Evolutionary conservation across 2,113 vertebrate genomes (phyloP).

Genomic region (Gymnobelideus leadbeateri): DNA sequence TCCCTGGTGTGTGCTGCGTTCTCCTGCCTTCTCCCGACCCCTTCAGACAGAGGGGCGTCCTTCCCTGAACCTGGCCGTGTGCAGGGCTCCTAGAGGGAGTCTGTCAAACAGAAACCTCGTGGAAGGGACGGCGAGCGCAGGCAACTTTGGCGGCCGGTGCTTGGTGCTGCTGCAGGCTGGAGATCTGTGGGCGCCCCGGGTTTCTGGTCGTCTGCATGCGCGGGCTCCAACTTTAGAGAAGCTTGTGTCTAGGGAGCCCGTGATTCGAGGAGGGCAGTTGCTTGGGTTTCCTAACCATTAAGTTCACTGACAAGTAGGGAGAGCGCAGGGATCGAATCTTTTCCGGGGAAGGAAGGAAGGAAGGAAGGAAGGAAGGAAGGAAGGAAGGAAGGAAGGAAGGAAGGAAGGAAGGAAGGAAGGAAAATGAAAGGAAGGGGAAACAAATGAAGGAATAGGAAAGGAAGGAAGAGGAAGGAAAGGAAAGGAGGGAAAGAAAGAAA

Average conservation of each 20-base stretch:
- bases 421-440: not conserved
- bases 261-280: constrained; percentile 25
- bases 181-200: constrained; percentile 38
- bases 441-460: constrained; percentile 28
- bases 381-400: not conserved
- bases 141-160: not conserved
- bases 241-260: not conserved
- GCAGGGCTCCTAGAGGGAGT: not conserved
- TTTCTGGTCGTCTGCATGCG: not conserved
- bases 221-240: constrained; percentile 52
- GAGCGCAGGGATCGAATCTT: too few species aligned
- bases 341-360: not conserved
- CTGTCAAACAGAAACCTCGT: constrained; percentile 44
- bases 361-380: not conserved
- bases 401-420: not conserved
- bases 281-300: constrained; percentile 49
- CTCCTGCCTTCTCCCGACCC: not conserved
- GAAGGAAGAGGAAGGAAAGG: not conserved
- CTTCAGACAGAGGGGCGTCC: too few species aligned
- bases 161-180: constrained; percentile 36
- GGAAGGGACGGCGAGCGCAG: accelerated
- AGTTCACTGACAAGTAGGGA: constrained; percentile 13
- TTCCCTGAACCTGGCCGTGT: not conserved
- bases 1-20: not conserved
- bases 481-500: constrained; percentile 42